Base-by-base conservation (phyloP, 2,888 invertebrate species). In the Cryptus viduatorius region DNA sequence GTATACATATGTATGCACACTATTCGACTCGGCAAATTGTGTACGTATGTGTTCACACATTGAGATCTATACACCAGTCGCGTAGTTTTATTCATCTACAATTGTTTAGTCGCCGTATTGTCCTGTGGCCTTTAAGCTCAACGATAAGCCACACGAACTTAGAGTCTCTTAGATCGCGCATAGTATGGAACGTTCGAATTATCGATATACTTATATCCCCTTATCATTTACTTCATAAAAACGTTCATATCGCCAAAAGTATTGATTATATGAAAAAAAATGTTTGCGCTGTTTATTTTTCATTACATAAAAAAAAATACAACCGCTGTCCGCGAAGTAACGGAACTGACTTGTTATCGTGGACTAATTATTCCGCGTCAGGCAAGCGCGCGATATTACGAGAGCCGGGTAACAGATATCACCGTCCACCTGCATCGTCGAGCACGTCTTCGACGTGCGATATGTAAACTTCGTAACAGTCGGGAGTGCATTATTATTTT, bases 351-450 rank as follows among this genome's bases (percentile, higher is more conserved):
- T 76, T 61, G 81, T 81, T 84, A 84, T 84, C 84, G 73, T 53
- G 53, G 75, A 81, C 77, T 81, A 84, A 84, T 84, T 84, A 84
- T 84, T 84, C 72, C 72, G 78, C 73, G 81, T 73, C 72, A 78
- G 68, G 68, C 73, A 59, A 65, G 61, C 31, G 53, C 64, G 37
- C 68, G 72, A 72, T 44, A 77, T 72, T 76, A 77, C 76, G 71
- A 61, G 59, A 59, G 61, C 61, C 53, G 69, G 69, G 68, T 78
- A 65, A 64, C 48, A 69, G 65, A 69, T 84, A 56, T 71, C 56
- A 37, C 67, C 53, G 37, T 44, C 31, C 61, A 50, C 67, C 73
- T 81, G 59, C 68, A 75, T 75, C 65, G 76, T n/a, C 76, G 14
- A 24, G 29, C 73, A n/a, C 71, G 73, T 61, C 67, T 29, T 50